Conservation (phyloP, 1,140 invertebrate genomes). For the Coptotermes formosanus region DNA sequence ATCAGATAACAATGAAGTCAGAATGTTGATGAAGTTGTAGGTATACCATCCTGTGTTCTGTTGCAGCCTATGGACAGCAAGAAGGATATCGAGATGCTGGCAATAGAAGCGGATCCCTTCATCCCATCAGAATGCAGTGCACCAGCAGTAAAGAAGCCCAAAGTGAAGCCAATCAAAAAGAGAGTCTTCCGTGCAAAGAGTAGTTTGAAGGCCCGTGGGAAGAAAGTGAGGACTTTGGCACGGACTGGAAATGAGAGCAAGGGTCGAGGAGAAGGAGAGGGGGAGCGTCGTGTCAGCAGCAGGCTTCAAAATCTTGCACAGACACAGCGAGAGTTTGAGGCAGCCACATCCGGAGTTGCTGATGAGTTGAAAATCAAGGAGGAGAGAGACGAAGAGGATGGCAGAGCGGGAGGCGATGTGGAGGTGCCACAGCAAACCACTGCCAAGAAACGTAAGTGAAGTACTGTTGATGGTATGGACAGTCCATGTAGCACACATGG, state of each 20-base stretch:
- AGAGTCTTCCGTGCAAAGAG: neutral
- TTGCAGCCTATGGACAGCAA: slow-evolving; percentile 23
- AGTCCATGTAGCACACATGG: too few species aligned
- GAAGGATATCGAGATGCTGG: slow-evolving; percentile 29
- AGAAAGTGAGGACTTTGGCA: neutral
- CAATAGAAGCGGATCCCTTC: slow-evolving; percentile 33
- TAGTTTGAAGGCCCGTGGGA: neutral
- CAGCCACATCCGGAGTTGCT: neutral
- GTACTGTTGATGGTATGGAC: neutral
- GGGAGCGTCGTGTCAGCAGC: neutral
- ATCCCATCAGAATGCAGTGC: slow-evolving; percentile 30
- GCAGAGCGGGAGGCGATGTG: neutral
- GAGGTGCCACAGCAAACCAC: neutral
- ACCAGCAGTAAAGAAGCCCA: neutral
- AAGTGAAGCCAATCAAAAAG: neutral
- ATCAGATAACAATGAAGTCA: neutral
- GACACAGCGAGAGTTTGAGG: neutral
- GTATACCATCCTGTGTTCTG: neutral
- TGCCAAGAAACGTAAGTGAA: neutral
- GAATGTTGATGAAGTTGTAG: neutral
- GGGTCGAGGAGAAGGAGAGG: neutral
- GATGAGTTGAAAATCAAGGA: neutral
- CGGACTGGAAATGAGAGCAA: neutral
- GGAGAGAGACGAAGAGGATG: neutral
- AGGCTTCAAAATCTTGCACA: neutral